Evolutionary conservation across 2,113 vertebrate species (phyloP).

Genomic region (Hemichromis elongatus): DNA sequence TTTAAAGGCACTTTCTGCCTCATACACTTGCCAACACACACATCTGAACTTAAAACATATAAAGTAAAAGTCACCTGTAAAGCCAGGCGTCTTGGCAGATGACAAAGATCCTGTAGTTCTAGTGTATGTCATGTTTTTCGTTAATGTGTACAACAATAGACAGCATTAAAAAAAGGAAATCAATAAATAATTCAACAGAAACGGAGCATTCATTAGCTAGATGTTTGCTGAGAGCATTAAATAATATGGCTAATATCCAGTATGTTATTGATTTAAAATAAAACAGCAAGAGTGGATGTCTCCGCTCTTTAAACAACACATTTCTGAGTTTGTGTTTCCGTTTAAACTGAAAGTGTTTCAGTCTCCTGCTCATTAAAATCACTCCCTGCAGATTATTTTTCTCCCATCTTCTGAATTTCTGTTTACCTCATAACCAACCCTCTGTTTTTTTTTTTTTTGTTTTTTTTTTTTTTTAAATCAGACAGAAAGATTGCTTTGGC

Average conservation of each 20-base stretch:
- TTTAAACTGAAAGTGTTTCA: not conserved
- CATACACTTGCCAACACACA: constrained; percentile 44
- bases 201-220: constrained; percentile 17
- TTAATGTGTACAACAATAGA: constrained; percentile 17
- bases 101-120: not conserved
- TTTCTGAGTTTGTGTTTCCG: not conserved
- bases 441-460: not conserved
- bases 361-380: not conserved
- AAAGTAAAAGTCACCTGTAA: constrained; percentile 25
- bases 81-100: constrained; percentile 40
- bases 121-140: not conserved
- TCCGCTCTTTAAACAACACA: not conserved
- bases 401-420: not conserved
- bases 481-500: constrained; percentile 47
- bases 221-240: constrained; percentile 29
- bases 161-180: not conserved
- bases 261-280: constrained; percentile 14
- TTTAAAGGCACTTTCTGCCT: constrained; percentile 73
- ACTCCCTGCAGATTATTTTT: not conserved
- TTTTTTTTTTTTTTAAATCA: not conserved
- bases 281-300: not conserved
- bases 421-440: not conserved
- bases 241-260: constrained; percentile 65
- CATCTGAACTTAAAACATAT: constrained; percentile 19
- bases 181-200: constrained; percentile 25